Base-by-base conservation (phyloP, 2,797 vertebrate species). In the Eupleurogrammus muticus region DNA sequence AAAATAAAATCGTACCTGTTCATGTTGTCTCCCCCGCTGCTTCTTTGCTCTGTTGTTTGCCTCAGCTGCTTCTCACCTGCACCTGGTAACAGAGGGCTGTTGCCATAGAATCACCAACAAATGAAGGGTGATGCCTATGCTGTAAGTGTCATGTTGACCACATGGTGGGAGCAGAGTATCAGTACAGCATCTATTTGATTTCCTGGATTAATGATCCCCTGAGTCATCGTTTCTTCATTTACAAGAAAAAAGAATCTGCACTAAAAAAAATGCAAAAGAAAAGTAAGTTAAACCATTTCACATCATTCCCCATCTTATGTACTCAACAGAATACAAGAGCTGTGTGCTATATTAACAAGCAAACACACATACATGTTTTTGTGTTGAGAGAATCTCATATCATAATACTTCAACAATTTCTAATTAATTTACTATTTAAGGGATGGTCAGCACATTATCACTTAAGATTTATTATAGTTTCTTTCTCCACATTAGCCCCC, bases 71-170 rank as follows among this genome's bases (percentile, higher is more conserved):
- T 35, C 16, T 65, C 47, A 81, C 66, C 81, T 81, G 70, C 47
- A 21, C 67, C 73, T 79, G 78, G 84, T 72, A 83, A 88, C 81
- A 8, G 17, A 40, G 58, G 36, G 5, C 20, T 17, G 77, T 83
- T 78, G 53, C 74, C 56, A 75, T 71, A 71, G 83, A 42, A 72
- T 75, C 73, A 23, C 9, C 14, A 56, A 79, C 77, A 83, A 77
- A 68, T 84, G 13, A 68, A 21, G 20, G 8, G 0, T 3, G 12
- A 3, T 10, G 16, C 20, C 20, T 60, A 16, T 13, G 9, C 8
- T 2, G 11, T 2, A 14, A 14, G 10, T 57, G 75, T 21, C 58
- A 7, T 55, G 0, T 42, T 12, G 6, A 24, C 67, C 88, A 86
- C 78, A 71, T 0, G 77, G 47, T 65, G 83, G 80, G 75, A 70